Evolutionary conservation across 2,797 vertebrate genomes (phyloP), one percentile per base, ranked within the genome.

Genomic region (Acanthopagrus latus): DNA sequence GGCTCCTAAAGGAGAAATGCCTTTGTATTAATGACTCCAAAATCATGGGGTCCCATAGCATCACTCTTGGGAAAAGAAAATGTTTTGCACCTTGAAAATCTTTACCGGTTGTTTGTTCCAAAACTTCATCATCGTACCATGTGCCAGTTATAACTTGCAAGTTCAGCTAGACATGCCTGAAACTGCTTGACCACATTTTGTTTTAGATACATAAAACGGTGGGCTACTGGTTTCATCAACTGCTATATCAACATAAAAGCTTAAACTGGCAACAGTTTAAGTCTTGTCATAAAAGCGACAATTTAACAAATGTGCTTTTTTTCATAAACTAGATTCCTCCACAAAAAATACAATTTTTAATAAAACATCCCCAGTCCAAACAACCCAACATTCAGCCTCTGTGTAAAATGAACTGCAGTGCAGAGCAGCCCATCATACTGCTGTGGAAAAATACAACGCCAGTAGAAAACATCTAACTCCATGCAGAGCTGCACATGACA

Each of bases 401-500:
- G 51, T 59, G 25, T 38, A 2, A 23, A 63, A 18, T 18, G 4
- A 5, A 50, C 23, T 58, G 48, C 21, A 44, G 4, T 59, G 16
- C 16, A 58, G 38, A 67, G 41, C 9, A 21, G 7, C 14, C 1
- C 11, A 6, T 43, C 52, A 54, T 50, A 10, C 3, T 58, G 21
- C 23, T 12, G 47, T 13, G 33, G 41, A 79, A 63, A 71, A 58
- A 13, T 44, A n/a, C 12, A 5, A 68, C 20, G 18, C 51, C 50
- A 65, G 11, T 55, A 7, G 46, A 27, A 70, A 71, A 69, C 4
- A 79, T 20, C 20, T 5, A 77, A 58, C 21, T 58, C n/a, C 64
- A 71, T 65, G 62, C 63, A 78, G 64, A 74, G 64, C 33, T 78
- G 62, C 68, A 65, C 20, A 56, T 72, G 58, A 76, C 44, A 71